phyloP scores from a whole-genome alignment of 2,888 invertebrate species.

The Bruchidius siliquastri region DNA sequence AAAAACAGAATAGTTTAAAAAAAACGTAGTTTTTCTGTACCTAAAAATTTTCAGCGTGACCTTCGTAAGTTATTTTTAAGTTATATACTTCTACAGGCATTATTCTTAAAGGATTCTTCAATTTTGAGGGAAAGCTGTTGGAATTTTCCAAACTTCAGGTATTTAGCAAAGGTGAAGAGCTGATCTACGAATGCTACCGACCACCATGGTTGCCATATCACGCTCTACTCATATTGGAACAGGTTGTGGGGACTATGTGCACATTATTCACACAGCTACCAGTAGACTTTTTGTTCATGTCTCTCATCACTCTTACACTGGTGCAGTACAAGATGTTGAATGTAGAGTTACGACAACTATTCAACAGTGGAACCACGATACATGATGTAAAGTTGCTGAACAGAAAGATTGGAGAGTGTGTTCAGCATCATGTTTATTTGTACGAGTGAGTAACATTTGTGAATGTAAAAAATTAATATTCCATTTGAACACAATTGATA shows the following conservation, averaged over 20 bases:
- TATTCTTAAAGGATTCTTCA: too few species aligned
- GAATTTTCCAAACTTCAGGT: not conserved
- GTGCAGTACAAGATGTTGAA: not conserved
- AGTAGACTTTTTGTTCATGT: not conserved
- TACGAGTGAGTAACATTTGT: not conserved
- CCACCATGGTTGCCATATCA: conserved; percentile 1
- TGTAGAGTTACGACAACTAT: not conserved
- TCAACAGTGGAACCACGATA: not conserved
- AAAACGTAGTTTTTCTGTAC: too few species aligned
- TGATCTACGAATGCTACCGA: conserved; percentile 1
- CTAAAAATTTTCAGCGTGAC: too few species aligned
- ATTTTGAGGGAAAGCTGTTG: too few species aligned
- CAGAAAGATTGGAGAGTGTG: not conserved
- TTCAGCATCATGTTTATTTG: not conserved
- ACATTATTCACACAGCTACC: not conserved
- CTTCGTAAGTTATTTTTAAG: too few species aligned
- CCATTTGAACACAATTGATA: too few species aligned
- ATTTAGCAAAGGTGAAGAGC: not conserved
- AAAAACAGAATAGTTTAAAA: too few species aligned
- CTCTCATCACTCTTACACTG: not conserved
- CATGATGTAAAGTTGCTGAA: not conserved
- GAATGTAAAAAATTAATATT: too few species aligned
- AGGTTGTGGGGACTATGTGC: not conserved
- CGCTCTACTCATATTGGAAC: not conserved
- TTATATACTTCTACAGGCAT: too few species aligned